A percentile compares a stretch with the other conserved stretches of the same genome.
Evolutionary conservation across 2,888 invertebrate species (phyloP).

Genomic region (Diabrotica balteata): DNA sequence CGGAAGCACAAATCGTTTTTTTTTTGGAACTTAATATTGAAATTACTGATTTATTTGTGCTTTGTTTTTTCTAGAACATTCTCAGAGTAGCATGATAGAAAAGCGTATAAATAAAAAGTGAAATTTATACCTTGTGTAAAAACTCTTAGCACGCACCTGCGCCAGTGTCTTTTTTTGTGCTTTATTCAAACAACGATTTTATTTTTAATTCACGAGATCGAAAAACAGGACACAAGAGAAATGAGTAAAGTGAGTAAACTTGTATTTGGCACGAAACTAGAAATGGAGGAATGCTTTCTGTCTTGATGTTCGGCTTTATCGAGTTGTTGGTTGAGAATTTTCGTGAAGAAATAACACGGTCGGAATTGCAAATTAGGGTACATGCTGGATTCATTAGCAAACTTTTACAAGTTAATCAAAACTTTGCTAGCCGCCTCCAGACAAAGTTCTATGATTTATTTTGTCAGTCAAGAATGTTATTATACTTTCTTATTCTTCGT

Average conservation of each 20-base stretch:
- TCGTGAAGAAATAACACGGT: slow-evolving; percentile 22
- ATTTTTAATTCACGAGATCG: not conserved
- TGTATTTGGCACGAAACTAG: slow-evolving; percentile 1
- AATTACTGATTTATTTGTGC: no score
- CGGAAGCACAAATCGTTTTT: no score
- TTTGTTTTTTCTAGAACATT: no score
- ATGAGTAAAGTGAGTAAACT: slow-evolving; percentile 1
- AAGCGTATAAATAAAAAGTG: no score
- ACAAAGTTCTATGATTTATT: slow-evolving; percentile 24
- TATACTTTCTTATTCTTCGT: not conserved
- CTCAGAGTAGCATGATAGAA: no score
- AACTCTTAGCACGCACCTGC: no score
- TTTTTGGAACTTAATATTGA: no score
- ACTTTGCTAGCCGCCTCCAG: slow-evolving; percentile 17
- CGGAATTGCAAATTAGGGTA: slow-evolving; percentile 28
- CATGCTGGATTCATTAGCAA: slow-evolving; percentile 30
- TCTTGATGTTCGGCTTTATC: not conserved
- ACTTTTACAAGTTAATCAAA: slow-evolving; percentile 30
- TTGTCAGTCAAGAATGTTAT: slow-evolving; percentile 7
- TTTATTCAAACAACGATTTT: no score
- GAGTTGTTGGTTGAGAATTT: slow-evolving; percentile 15
- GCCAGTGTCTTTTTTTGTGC: no score
- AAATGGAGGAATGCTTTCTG: not conserved
- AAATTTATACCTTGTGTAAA: no score
- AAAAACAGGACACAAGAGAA: not conserved